Evolutionary conservation across 1,140 invertebrate genomes (phyloP).

Genomic region (Ditylenchus dipsaci): DNA sequence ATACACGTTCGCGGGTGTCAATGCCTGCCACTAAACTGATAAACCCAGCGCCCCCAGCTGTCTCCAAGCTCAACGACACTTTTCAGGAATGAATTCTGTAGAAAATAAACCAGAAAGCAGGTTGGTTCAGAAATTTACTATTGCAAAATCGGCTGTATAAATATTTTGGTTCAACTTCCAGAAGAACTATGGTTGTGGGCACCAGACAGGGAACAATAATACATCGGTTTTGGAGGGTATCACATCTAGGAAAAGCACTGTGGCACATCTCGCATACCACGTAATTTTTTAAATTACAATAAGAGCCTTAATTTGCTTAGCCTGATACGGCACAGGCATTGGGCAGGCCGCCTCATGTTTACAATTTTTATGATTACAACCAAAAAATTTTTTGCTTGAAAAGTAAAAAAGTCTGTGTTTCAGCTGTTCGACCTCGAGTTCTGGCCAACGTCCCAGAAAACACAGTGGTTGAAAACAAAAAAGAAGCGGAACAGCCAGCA

Average conservation of each 20-base stretch:
- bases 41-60: neutral
- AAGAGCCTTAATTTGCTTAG: too few relatives aligned
- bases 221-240: neutral
- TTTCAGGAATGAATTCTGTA: neutral
- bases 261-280: neutral
- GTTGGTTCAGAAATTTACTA: too few relatives aligned
- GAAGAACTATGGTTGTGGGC: neutral
- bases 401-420: too few relatives aligned
- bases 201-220: neutral
- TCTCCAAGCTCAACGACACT: neutral
- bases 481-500: neutral
- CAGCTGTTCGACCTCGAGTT: neutral
- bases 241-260: neutral
- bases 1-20: neutral
- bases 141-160: neutral
- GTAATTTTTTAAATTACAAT: neutral
- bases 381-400: too few relatives aligned
- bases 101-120: slow-evolving; percentile 1
- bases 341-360: too few relatives aligned
- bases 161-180: neutral
- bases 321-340: too few relatives aligned
- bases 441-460: neutral
- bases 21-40: neutral
- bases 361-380: too few relatives aligned
- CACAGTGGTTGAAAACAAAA: neutral